Evolutionary conservation across 1,140 invertebrate species (phyloP).

Genomic region (Psix sp.): DNA sequence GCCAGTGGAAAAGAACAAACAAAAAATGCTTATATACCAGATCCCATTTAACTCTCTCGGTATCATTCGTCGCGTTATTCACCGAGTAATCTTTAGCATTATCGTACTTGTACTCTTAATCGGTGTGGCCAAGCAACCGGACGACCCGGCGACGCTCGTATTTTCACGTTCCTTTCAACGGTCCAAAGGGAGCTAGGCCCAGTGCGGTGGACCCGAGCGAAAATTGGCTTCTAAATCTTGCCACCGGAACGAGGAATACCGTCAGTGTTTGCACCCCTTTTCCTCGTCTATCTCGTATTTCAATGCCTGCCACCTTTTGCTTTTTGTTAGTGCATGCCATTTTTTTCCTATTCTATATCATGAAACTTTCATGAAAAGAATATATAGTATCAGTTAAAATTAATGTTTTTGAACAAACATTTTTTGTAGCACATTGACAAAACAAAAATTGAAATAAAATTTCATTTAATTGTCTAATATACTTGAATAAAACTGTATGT

Average conservation of each 20-base stretch:
- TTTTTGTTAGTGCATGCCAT: slow-evolving; percentile 26
- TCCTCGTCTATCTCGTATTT: slow-evolving; percentile 40
- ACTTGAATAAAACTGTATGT: too few species aligned
- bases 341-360: slow-evolving; percentile 20
- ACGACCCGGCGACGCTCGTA: slow-evolving; percentile 50
- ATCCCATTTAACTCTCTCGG: slow-evolving; percentile 48
- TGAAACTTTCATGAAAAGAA: slow-evolving; percentile 25
- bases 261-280: slow-evolving; percentile 39
- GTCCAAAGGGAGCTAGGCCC: slow-evolving; percentile 37
- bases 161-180: slow-evolving; percentile 55
- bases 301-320: slow-evolving; percentile 36
- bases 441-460: too few species aligned
- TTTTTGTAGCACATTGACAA: too few species aligned
- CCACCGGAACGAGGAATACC: slow-evolving; percentile 66
- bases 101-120: slow-evolving; percentile 56
- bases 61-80: slow-evolving; percentile 59
- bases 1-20: neutral
- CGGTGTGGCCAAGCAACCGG: slow-evolving; percentile 52
- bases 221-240: slow-evolving; percentile 75
- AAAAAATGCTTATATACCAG: slow-evolving; percentile 52
- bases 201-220: slow-evolving; percentile 69
- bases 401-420: neutral
- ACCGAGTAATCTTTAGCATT: slow-evolving; percentile 58
- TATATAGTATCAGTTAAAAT: slow-evolving; percentile 20
- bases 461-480: too few species aligned